Percentiles rank a stretch among this genome's conserved stretches.
These are phyloP conservation scores for Siphamia tubifer DNA, from an alignment of 2,113 vertebrate genomes.

Conservation along the genomic window DNA sequence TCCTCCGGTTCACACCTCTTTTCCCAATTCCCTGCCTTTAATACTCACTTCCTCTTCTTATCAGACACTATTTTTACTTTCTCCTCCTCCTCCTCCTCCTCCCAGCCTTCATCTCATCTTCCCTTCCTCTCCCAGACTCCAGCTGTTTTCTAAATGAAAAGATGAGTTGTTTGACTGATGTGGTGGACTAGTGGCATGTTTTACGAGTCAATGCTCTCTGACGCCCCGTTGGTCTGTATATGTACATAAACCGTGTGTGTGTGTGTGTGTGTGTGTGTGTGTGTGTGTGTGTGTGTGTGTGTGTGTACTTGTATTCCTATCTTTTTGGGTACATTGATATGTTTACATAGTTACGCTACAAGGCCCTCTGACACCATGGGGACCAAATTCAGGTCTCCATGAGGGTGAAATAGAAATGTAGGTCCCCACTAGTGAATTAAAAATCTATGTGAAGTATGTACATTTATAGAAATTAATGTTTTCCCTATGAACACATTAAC, in stretches of 20 bases:
- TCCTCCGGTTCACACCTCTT: constrained; percentile 27
- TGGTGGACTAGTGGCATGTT: constrained; percentile 41
- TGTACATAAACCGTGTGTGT: background rate
- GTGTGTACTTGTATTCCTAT: no score
- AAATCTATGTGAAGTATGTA: no score
- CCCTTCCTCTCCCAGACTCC: constrained; percentile 27
- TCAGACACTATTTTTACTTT: constrained; percentile 57
- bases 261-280: no score
- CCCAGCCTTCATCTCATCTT: constrained; percentile 7
- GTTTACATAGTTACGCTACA: no score
- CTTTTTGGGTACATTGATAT: no score
- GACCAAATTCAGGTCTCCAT: no score
- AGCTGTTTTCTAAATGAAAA: constrained; percentile 67
- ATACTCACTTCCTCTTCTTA: constrained; percentile 38
- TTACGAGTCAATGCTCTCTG: constrained; percentile 43
- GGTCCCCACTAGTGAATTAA: no score
- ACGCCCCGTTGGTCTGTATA: background rate
- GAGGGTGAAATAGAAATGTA: no score
- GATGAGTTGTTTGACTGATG: constrained; percentile 55
- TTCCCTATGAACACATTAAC: no score
- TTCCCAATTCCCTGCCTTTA: constrained; percentile 3
- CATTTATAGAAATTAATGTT: no score
- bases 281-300: no score
- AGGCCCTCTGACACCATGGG: no score
- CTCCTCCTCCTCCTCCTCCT: constrained; percentile 15